phyloP scores from a whole-genome alignment of 2,797 vertebrate species.

The Eidolon dupreanum region DNA sequence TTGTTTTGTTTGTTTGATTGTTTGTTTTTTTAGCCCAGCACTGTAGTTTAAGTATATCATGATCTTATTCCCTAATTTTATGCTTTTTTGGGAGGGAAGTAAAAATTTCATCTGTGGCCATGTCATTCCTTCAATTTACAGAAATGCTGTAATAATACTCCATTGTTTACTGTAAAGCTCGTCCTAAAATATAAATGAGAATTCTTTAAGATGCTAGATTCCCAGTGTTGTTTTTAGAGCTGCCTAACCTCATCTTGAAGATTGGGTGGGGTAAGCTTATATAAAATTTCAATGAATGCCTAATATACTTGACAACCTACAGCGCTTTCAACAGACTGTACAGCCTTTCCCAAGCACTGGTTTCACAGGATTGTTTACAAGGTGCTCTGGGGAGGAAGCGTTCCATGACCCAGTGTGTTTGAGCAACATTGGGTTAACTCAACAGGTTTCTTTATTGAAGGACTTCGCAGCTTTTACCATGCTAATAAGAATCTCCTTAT shows the following conservation, averaged over 20 bases:
- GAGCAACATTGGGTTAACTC: background rate
- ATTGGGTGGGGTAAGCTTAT: too few relatives aligned
- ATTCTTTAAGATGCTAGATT: background rate
- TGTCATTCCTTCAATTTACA: slow-evolving; percentile 2
- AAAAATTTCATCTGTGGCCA: background rate
- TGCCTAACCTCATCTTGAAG: background rate
- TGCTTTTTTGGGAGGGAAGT: background rate
- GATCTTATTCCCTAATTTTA: background rate
- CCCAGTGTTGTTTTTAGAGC: background rate
- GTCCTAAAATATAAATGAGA: background rate
- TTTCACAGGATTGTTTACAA: background rate
- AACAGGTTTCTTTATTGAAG: background rate
- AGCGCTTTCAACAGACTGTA: too few relatives aligned
- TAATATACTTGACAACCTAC: background rate
- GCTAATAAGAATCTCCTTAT: too few relatives aligned
- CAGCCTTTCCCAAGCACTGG: background rate
- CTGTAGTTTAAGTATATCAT: background rate
- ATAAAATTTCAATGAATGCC: background rate
- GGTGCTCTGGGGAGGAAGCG: background rate
- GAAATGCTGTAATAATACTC: slow-evolving; percentile 9
- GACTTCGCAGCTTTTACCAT: background rate
- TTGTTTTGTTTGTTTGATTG: too few relatives aligned
- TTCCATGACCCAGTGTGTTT: background rate
- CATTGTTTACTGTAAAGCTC: background rate
- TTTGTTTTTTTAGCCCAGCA: background rate